phyloP scores from a whole-genome alignment of 92 coral and sea anemone genomes.

The Umimayanthus kanabou region DNA sequence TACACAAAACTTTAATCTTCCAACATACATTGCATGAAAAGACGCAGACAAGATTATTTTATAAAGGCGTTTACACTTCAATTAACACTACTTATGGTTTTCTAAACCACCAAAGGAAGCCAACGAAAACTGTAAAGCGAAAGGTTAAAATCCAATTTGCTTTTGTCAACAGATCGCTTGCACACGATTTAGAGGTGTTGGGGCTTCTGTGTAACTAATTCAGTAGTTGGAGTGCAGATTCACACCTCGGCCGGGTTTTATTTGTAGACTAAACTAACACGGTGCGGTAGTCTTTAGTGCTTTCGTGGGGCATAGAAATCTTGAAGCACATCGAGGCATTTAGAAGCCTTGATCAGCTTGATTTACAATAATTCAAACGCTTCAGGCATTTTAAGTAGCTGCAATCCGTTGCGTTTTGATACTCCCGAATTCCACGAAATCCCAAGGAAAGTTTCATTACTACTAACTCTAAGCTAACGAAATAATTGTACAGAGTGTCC shows the following conservation, averaged over 20 bases:
- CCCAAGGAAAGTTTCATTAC: too few relatives aligned
- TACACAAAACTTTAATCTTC: not conserved
- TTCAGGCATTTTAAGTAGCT: too few relatives aligned
- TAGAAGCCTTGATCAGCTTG: too few relatives aligned
- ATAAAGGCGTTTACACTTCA: slow-evolving; percentile 25
- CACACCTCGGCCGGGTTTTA: not conserved
- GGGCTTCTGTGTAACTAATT: slow-evolving; percentile 21
- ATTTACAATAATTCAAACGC: too few relatives aligned
- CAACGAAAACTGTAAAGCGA: not conserved
- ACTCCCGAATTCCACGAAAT: too few relatives aligned
- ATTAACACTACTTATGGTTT: slow-evolving; percentile 35
- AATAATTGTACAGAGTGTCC: not conserved
- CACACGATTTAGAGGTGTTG: slow-evolving; percentile 30
- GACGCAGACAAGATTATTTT: not conserved
- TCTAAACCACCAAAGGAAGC: slow-evolving; percentile 18
- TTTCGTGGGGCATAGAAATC: too few relatives aligned
- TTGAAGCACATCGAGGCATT: too few relatives aligned
- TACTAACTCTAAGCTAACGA: too few relatives aligned
- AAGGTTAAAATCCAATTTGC: slow-evolving; percentile 30
- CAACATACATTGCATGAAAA: not conserved
- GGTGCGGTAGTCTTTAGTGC: too few relatives aligned
- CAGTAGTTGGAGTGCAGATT: not conserved
- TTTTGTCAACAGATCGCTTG: slow-evolving; percentile 45
- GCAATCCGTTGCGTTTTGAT: too few relatives aligned
- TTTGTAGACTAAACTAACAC: too few relatives aligned